phyloP scores from a whole-genome alignment of 1,140 invertebrate genomes.

The Drosophila neocordata region DNA sequence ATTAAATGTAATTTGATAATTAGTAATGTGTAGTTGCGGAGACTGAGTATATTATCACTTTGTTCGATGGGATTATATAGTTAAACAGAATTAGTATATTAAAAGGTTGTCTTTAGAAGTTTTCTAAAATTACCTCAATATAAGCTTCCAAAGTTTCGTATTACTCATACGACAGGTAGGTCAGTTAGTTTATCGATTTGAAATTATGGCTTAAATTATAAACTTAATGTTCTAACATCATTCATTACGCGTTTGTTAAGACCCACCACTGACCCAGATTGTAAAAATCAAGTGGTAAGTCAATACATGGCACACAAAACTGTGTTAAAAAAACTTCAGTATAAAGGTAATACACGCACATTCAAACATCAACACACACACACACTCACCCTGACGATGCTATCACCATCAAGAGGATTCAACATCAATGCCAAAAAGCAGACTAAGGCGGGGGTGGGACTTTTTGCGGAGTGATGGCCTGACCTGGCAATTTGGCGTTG shows the following conservation, averaged over 20 bases:
- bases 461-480: neutral
- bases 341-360: slow-evolving; percentile 22
- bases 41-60: too few relatives aligned
- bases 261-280: slow-evolving; percentile 47
- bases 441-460: neutral
- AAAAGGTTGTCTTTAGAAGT: too few relatives aligned
- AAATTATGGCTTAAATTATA: too few relatives aligned
- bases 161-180: neutral
- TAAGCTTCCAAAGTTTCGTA: neutral
- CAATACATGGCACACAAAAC: slow-evolving; percentile 2
- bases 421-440: slow-evolving; percentile 48
- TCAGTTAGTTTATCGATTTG: neutral
- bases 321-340: slow-evolving; percentile 23
- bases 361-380: slow-evolving; percentile 18
- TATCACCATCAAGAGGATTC: slow-evolving; percentile 41
- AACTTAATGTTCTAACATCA: neutral
- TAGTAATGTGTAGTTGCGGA: too few relatives aligned
- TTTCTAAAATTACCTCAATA: too few relatives aligned
- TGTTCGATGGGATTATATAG: too few relatives aligned
- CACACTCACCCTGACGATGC: neutral
- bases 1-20: neutral
- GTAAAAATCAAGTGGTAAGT: neutral
- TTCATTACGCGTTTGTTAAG: slow-evolving; percentile 7
- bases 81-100: too few relatives aligned
- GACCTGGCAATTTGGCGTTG: slow-evolving; percentile 39